Base-by-base conservation (phyloP, 1,140 invertebrate species). In the Periplaneta americana region DNA sequence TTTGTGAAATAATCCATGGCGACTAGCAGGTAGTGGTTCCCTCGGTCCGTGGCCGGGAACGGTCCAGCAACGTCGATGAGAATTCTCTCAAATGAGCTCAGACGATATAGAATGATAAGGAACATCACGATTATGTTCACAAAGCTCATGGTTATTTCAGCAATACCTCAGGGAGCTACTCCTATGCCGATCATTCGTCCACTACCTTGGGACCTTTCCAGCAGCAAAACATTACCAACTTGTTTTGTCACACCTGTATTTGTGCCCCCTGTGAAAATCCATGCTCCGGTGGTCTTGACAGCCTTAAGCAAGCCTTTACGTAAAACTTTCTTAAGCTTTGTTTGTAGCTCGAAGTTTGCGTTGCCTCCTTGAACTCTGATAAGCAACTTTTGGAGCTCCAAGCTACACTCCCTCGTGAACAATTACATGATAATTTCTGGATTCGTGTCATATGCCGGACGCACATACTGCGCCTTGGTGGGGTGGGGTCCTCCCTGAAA, bases 311-410 rank as follows among this genome's bases (percentile, higher is more conserved):
- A 90, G n/a, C 98, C 98, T 88, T 98, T 98, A 74, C 97, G 92
- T 82, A 98, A 91, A 17, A 99, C 95, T 86, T 98, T 97, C 85
- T 99, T 98, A 34, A 99, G 90, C 84, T 98, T 97, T 2, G 97
- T 94, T 86, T 98, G 97, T 17, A 99, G 92, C 85, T 98, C 96
- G 87, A 98, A 98, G 91, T 99, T 99, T 11, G 96, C 94, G 84
- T 98, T 97, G 34, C 98, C 98, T 81, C 98, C 98, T 87, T 99
- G 97, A 80, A 99, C 96, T 8, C 98, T 98, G 86, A 99, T 99
- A 77, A 99, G 92, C 76, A 99, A 91, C 89, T 98, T 98, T 28
- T 98, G 98, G 79, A 98, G 90, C 85, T 98, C 96, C 81, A 99
- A 89, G 83, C 94, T 94, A 98, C 98, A 99, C 90, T 98, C 96